Base-by-base conservation (phyloP, 2,797 vertebrate species). In the Chromobotia macracanthus region DNA sequence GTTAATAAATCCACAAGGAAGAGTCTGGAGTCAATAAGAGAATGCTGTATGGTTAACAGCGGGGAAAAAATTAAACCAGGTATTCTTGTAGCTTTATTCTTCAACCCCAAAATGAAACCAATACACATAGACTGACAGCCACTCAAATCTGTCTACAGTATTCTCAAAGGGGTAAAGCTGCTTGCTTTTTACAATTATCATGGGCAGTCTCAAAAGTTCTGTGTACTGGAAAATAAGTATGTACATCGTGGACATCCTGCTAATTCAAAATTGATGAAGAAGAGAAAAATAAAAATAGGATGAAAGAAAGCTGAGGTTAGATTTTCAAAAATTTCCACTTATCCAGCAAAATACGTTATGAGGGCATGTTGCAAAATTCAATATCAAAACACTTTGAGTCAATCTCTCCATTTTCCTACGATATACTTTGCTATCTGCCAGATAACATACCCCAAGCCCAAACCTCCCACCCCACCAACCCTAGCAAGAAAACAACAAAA, bases 331-430 rank as follows among this genome's bases (percentile, higher is more conserved):
- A 82, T 67, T 83, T 84, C 74, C 78, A 88, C 87, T 84, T 84
- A 84, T 89, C 87, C 90, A 90, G 90, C 89, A 88, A 89, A 82
- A 83, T 50, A 75, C 51, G 86, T 82, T 85, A 85, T 88, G 86
- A 85, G 83, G 87, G 85, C 86, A 51, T 64, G 58, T 63, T 25
- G 21, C 46, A 70, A 58, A 75, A 31, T 46, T 46, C 18, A 28
- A 68, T 38, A 64, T 41, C 66, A 50, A 60, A 60, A 69, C 55
- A 51, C 55, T 70, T 64, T 2, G 4, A 60, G 25, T 48, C 75
- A 23, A 46, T 77, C 44, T 56, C 50, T 67, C 46, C 19, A 28
- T 38, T 58, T 55, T 78, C 50, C 31, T 10, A 25, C 31, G 56
- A 23, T 35, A 73, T 66, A 61, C 56, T 77, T 84, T 65, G 56